Base-by-base conservation (phyloP, 2,888 invertebrate genomes). In the Oscheius sp. region DNA sequence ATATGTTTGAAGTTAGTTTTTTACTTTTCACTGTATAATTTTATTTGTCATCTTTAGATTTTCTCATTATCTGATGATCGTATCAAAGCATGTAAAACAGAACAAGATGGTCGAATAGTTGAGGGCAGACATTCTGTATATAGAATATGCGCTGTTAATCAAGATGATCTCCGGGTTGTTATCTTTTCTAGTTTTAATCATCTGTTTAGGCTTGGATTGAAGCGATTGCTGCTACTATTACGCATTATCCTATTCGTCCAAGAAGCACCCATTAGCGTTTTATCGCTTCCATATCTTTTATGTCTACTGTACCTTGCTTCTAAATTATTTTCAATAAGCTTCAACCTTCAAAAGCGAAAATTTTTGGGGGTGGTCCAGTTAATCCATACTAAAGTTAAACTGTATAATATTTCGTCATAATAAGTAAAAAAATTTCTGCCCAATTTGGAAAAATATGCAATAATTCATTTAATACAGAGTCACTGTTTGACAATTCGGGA, bases 141-240 rank as follows among this genome's bases (percentile, higher is more conserved):
- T 82, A 85, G 96, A 87, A 96, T 98, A 95, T 95, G 95, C 26
- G 96, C 97, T 14, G 92, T 94, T 54, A 94, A 93, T 54, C 62
- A 72, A 44, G 80, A 78, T 26, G 78, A 78, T 56, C 68, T 77
- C 44, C 14, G 73, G 36, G 74, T 67, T 14, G 26, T 30, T 24
- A 32, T n/a, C n/a, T n/a, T 4, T 33, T 24, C 5, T 26, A 49
- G 26, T 49, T 61, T 36, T 47, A 4, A 33, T 2, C 17, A 20
- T 12, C 4, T 26, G n/a, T 67, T 67, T 30, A 67, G 67, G 32
- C 76, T n/a, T 77, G 77, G 77, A 77, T 77, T 32, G 71, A 77
- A 44, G 73, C 74, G 8, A 73, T 77, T n/a, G 73, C 73, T 0
- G 67, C 66, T 22, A 68, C 70, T 20, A 38, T 70, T 17, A 68